These are phyloP conservation scores for Vireo altiloquus DNA, from an alignment of 2,113 vertebrate species.

Conservation along the genomic window DNA sequence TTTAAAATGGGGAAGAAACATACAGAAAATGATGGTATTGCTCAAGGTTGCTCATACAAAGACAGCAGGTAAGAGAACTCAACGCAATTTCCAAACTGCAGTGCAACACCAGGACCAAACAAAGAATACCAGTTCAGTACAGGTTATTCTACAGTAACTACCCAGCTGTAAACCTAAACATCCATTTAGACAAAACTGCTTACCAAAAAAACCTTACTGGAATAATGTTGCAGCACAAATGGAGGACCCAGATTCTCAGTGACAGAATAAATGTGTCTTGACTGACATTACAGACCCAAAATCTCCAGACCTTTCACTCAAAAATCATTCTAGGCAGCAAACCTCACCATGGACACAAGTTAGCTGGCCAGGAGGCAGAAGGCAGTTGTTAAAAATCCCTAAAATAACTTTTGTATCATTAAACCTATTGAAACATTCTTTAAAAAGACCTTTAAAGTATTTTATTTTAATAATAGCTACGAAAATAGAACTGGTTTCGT, in stretches of 20 bases:
- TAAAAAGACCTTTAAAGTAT: neutral
- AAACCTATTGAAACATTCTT: neutral
- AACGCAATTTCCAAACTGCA: conserved; percentile 11
- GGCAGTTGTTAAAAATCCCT: neutral
- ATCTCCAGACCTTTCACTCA: neutral
- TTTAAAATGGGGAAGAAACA: conserved; percentile 7
- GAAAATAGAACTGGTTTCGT: neutral
- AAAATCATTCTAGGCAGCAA: neutral
- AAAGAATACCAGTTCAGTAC: neutral
- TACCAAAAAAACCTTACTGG: neutral
- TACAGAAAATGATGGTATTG: neutral
- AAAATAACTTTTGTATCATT: neutral
- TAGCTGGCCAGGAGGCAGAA: neutral
- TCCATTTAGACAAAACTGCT: neutral
- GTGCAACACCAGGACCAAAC: neutral
- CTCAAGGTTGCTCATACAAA: conserved; percentile 9
- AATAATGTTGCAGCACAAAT: neutral
- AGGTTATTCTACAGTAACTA: neutral
- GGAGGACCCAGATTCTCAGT: neutral
- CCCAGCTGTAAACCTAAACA: neutral
- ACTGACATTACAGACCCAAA: neutral
- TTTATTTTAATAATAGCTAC: neutral
- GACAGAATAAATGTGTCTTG: neutral
- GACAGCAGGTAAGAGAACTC: neutral
- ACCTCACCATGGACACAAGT: neutral